Percentiles rank a stretch among this genome's conserved stretches.
Evolutionary conservation across 1,140 invertebrate genomes (phyloP).

Genomic region (Polypedilum pembai): DNA sequence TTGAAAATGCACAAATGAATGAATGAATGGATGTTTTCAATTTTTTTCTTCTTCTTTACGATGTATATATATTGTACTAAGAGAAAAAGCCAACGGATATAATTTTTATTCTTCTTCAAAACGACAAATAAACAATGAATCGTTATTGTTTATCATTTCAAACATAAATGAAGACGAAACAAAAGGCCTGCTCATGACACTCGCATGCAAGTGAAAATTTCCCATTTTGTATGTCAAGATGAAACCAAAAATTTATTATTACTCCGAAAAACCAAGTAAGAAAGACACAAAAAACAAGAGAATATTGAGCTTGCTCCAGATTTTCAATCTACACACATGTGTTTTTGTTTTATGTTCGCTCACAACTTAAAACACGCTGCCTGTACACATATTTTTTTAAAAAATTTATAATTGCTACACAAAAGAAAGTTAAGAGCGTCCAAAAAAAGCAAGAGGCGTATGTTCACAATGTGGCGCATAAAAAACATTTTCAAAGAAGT

Average conservation of each 20-base stretch:
- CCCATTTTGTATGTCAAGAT: background rate
- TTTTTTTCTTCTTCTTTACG: background rate
- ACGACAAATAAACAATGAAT: background rate
- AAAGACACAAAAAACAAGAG: background rate
- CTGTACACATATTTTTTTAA: too few relatives aligned
- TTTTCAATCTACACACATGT: background rate
- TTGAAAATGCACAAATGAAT: constrained; percentile 19
- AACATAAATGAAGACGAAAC: background rate
- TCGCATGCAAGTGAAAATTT: constrained; percentile 7
- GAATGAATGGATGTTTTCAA: constrained; percentile 12
- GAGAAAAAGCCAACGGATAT: too few relatives aligned
- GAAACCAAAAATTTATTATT: background rate
- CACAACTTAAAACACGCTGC: too few relatives aligned
- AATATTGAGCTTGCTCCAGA: background rate
- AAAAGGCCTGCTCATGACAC: constrained; percentile 16
- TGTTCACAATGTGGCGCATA: too few relatives aligned
- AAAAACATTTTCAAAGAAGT: too few relatives aligned
- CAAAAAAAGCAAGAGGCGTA: too few relatives aligned
- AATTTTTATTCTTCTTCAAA: too few relatives aligned
- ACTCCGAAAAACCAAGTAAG: background rate
- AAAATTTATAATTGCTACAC: too few relatives aligned
- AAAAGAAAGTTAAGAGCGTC: too few relatives aligned
- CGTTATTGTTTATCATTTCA: background rate
- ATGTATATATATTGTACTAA: too few relatives aligned
- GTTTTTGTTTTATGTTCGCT: background rate